phyloP scores from a whole-genome alignment of 2,113 vertebrate genomes.

The Leucosticte australis region DNA sequence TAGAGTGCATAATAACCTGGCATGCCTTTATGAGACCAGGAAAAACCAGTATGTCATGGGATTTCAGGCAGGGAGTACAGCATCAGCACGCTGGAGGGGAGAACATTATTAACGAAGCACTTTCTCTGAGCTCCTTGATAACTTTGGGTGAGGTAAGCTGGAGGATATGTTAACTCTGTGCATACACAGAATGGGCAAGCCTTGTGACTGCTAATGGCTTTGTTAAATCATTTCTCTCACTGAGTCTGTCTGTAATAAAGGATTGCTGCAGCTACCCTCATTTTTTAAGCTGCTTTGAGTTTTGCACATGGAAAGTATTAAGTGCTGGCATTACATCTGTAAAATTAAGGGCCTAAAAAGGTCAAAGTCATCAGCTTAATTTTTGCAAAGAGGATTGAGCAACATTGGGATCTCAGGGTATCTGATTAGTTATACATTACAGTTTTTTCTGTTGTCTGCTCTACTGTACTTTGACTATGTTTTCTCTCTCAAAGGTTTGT shows the following conservation, averaged over 20 bases:
- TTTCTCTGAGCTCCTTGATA: conserved; percentile 29
- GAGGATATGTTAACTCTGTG: conserved; percentile 12
- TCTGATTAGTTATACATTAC: not conserved
- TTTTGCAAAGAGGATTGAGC: conserved; percentile 20
- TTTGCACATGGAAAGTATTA: conserved; percentile 39
- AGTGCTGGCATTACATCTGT: conserved; percentile 11
- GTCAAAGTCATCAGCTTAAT: conserved; percentile 59
- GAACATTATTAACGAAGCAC: not conserved
- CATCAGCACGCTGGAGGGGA: not conserved
- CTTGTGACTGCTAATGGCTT: conserved; percentile 51
- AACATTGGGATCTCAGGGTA: not conserved
- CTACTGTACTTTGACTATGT: not conserved
- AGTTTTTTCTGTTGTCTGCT: not conserved
- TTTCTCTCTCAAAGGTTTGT: not conserved
- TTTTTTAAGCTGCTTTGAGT: conserved; percentile 56
- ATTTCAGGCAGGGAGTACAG: not conserved
- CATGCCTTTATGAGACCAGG: not conserved
- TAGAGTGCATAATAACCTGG: not conserved
- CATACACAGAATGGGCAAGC: not conserved
- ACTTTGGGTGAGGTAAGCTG: conserved; percentile 9
- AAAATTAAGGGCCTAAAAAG: conserved; percentile 55
- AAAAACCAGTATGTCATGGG: not conserved
- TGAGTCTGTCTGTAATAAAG: conserved; percentile 15
- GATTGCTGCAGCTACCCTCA: conserved; percentile 46
- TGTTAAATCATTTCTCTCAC: conserved; percentile 57